Evolutionary conservation across 2,888 invertebrate genomes (phyloP).

Genomic region (Leptura quadrifasciata): DNA sequence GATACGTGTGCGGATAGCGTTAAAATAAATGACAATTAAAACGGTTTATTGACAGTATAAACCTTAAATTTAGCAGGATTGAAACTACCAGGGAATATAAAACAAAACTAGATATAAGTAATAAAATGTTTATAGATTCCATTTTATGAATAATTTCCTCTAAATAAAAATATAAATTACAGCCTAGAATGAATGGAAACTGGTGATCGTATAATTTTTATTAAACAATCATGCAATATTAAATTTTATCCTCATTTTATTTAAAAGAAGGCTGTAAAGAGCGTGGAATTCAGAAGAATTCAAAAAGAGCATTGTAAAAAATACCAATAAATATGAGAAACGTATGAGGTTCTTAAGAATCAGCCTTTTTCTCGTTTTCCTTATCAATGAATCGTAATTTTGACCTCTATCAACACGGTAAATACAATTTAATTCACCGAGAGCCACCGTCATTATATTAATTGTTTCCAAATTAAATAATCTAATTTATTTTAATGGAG

Average conservation of each 20-base stretch:
- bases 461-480: too few species aligned
- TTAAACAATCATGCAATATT: neutral
- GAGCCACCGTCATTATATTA: too few species aligned
- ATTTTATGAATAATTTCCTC: slow-evolving; percentile 16
- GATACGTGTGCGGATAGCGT: slow-evolving; percentile 52
- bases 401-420: too few species aligned
- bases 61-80: slow-evolving; percentile 45
- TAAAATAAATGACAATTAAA: slow-evolving; percentile 57
- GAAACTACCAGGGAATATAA: neutral
- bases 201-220: neutral
- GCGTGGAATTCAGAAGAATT: too few species aligned
- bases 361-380: too few species aligned
- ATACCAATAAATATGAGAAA: too few species aligned
- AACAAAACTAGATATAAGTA: slow-evolving; percentile 6
- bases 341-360: too few species aligned
- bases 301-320: too few species aligned
- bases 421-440: too few species aligned
- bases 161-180: slow-evolving; percentile 17
- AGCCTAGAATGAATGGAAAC: neutral
- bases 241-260: neutral
- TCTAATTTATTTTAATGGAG: too few species aligned
- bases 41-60: slow-evolving; percentile 55
- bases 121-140: neutral
- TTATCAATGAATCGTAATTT: too few species aligned
- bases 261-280: neutral